Percentiles rank a stretch among this genome's conserved stretches.
These are phyloP conservation scores for Notolepis coatsorum DNA, from an alignment of 2,797 vertebrate species.

Conservation along the genomic window DNA sequence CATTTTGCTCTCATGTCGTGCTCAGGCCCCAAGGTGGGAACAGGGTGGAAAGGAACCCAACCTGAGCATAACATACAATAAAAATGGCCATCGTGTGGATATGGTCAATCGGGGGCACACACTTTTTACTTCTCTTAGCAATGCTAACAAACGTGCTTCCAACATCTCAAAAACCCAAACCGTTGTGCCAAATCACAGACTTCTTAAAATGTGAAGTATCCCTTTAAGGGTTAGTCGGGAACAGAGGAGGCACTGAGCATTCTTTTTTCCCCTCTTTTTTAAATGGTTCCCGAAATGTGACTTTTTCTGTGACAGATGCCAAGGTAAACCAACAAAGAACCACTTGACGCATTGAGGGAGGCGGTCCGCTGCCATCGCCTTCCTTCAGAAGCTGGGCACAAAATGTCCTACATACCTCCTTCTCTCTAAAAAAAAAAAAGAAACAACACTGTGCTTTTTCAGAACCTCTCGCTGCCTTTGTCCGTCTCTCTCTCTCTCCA, in stretches of 20 bases:
- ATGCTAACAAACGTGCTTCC: no score
- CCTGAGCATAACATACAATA: no score
- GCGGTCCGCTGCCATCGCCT: slow-evolving; percentile 6
- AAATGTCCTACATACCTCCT: slow-evolving; percentile 36
- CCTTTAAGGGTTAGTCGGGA: not conserved
- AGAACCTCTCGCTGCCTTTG: slow-evolving; percentile 48
- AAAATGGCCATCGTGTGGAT: no score
- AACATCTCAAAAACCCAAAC: no score
- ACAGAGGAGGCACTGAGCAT: not conserved
- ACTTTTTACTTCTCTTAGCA: no score
- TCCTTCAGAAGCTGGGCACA: slow-evolving; percentile 37
- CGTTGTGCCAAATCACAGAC: no score
- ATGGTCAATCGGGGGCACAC: no score
- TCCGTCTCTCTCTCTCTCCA: not conserved
- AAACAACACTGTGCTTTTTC: slow-evolving; percentile 31
- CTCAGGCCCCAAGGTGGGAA: no score
- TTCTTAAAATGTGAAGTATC: no score
- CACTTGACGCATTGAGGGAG: not conserved
- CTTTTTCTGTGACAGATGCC: not conserved
- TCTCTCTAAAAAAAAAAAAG: slow-evolving; percentile 46
- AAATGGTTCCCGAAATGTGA: slow-evolving; percentile 8
- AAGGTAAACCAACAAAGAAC: slow-evolving; percentile 21
- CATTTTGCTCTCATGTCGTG: no score
- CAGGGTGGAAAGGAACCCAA: no score
- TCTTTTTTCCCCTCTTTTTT: not conserved